Evolutionary conservation across 2,888 invertebrate species (phyloP).

Genomic region (Parochlus steinenii): DNA sequence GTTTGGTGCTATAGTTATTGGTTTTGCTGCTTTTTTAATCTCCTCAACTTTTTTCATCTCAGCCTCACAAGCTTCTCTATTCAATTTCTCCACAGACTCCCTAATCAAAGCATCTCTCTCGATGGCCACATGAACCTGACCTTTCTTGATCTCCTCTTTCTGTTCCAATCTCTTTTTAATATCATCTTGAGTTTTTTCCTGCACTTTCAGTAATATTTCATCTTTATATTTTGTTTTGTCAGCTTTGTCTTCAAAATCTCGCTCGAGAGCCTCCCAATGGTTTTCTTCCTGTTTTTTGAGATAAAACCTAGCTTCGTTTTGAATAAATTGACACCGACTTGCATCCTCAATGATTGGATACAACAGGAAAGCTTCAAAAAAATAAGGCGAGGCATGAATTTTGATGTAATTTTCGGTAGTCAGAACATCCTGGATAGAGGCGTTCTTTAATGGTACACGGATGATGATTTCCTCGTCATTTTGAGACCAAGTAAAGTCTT

Average conservation of each 20-base stretch:
- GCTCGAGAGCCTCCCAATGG: slow-evolving; percentile 41
- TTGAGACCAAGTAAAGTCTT: slow-evolving; percentile 63
- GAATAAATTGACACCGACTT: slow-evolving; percentile 46
- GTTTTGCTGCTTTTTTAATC: slow-evolving; percentile 18
- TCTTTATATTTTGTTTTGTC: slow-evolving; percentile 40
- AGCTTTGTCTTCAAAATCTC: slow-evolving; percentile 33
- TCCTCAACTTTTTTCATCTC: slow-evolving; percentile 13
- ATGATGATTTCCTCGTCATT: slow-evolving; percentile 42
- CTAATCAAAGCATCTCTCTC: slow-evolving; percentile 35
- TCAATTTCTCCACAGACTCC: slow-evolving; percentile 42
- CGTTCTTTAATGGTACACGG: slow-evolving; percentile 45
- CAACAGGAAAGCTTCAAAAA: slow-evolving; percentile 57
- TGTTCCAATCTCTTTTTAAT: slow-evolving; percentile 35
- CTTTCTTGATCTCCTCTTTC: slow-evolving; percentile 38
- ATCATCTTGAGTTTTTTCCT: slow-evolving; percentile 36
- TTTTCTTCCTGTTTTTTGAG: slow-evolving; percentile 40
- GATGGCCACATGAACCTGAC: slow-evolving; percentile 34
- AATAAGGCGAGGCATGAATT: slow-evolving; percentile 51
- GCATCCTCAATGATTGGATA: slow-evolving; percentile 40
- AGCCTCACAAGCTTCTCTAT: slow-evolving; percentile 39
- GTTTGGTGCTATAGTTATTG: slow-evolving; percentile 18
- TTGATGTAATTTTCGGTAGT: slow-evolving; percentile 54
- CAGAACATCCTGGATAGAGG: slow-evolving; percentile 46
- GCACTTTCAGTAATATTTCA: slow-evolving; percentile 37
- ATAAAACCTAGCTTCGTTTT: slow-evolving; percentile 45